Conservation (phyloP, 2,797 vertebrate species). For the Melanogrammus aeglefinus region DNA sequence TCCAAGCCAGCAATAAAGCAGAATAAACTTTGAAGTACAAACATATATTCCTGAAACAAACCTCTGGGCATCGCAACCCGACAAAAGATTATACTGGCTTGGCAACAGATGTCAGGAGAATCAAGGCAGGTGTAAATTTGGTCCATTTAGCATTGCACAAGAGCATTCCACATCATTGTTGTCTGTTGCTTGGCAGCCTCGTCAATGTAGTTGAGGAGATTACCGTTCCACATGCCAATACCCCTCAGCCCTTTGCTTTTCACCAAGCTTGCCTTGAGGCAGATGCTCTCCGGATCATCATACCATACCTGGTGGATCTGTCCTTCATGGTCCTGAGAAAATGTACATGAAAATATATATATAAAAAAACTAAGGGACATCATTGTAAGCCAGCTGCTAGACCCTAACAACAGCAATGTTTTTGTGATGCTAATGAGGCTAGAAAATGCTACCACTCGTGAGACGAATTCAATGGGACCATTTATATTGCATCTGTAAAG, state of each 20-base stretch:
- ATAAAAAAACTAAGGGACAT: constrained; percentile 15
- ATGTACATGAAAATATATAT: constrained; percentile 19
- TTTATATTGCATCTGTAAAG: constrained; percentile 28
- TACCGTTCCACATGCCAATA: constrained; percentile 92
- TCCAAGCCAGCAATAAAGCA: constrained; percentile 45
- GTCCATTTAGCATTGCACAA: constrained; percentile 67
- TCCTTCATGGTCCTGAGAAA: constrained; percentile 74
- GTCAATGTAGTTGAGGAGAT: constrained; percentile 85
- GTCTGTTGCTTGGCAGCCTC: constrained; percentile 80
- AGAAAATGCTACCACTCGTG: neutral
- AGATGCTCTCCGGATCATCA: constrained; percentile 87
- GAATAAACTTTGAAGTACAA: constrained; percentile 44
- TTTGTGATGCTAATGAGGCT: constrained; percentile 6
- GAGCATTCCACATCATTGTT: constrained; percentile 84
- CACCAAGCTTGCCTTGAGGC: constrained; percentile 77
- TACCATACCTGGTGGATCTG: constrained; percentile 91
- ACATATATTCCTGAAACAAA: constrained; percentile 31
- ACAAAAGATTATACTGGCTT: constrained; percentile 49
- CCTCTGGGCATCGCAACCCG: neutral
- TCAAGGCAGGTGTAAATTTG: constrained; percentile 33
- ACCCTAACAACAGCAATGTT: neutral
- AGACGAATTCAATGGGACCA: neutral
- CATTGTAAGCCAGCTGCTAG: neutral
- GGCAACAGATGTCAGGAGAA: constrained; percentile 35
- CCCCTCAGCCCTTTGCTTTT: constrained; percentile 77